These are phyloP conservation scores for Ennomos fuscantarius DNA, from an alignment of 2,888 invertebrate species.

Conservation along the genomic window DNA sequence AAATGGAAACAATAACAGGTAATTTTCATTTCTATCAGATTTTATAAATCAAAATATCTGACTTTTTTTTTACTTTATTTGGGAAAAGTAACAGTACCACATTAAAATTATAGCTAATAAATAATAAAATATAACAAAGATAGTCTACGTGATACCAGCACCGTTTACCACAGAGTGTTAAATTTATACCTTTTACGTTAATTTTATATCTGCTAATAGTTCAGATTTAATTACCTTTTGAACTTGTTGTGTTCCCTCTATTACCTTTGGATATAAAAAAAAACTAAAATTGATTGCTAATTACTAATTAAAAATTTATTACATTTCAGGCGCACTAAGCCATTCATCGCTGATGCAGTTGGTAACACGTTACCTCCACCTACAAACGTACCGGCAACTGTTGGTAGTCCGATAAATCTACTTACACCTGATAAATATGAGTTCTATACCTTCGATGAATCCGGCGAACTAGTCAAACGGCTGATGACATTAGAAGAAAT, in stretches of 20 bases:
- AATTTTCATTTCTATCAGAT: constrained; percentile 1
- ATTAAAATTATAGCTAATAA: too few species aligned
- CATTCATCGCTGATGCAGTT: constrained; percentile 88
- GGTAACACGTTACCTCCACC: constrained; percentile 89
- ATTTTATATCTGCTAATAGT: too few species aligned
- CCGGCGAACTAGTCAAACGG: constrained; percentile 92
- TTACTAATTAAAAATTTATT: constrained; percentile 8
- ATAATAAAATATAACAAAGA: too few species aligned
- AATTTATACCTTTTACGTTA: too few species aligned
- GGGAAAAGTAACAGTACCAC: too few species aligned
- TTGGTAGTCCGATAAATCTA: constrained; percentile 92
- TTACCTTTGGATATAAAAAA: too few species aligned
- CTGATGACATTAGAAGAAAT: constrained; percentile 94
- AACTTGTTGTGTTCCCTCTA: too few species aligned
- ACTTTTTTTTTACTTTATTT: too few species aligned
- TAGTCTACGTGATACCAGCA: too few species aligned
- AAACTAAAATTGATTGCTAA: not conserved
- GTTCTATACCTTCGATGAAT: constrained; percentile 94
- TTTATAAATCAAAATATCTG: too few species aligned
- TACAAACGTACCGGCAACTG: constrained; percentile 83
- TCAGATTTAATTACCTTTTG: too few species aligned
- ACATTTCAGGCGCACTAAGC: constrained; percentile 75
- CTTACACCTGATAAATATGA: constrained; percentile 94
- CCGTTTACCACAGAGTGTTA: too few species aligned
- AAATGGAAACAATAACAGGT: constrained; percentile 60